A percentile compares a stretch with the other conserved stretches of the same genome.
Evolutionary conservation across 2,797 vertebrate genomes (phyloP).

Genomic region (Melanotaenia trifasciata): DNA sequence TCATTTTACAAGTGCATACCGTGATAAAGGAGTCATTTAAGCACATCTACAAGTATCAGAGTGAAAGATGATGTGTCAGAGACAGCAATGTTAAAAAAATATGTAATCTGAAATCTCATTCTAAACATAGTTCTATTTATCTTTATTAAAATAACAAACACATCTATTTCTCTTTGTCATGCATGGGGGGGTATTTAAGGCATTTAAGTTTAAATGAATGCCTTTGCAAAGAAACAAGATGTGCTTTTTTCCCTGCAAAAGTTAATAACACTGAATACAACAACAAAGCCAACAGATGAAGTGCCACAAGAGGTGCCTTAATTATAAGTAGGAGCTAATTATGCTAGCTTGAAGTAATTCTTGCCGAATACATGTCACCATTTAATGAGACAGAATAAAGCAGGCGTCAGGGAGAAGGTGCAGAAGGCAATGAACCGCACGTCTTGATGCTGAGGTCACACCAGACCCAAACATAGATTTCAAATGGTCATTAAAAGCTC

Average conservation of each 20-base stretch:
- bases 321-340: slow-evolving; percentile 74
- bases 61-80: slow-evolving; percentile 51
- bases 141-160: slow-evolving; percentile 8
- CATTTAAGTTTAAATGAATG: slow-evolving; percentile 23
- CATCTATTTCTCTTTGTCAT: not conserved
- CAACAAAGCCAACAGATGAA: slow-evolving; percentile 66
- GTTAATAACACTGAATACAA: slow-evolving; percentile 54
- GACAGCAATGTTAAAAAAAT: slow-evolving; percentile 9
- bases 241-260: slow-evolving; percentile 37
- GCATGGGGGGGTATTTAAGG: not conserved
- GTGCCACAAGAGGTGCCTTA: slow-evolving; percentile 63
- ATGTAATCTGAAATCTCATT: slow-evolving; percentile 15
- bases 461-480: slow-evolving; percentile 40
- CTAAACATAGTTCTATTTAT: not conserved
- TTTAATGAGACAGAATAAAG: slow-evolving; percentile 71
- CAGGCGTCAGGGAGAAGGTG: slow-evolving; percentile 42
- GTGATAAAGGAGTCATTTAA: slow-evolving; percentile 73
- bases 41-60: slow-evolving; percentile 27
- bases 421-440: slow-evolving; percentile 31
- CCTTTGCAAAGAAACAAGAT: slow-evolving; percentile 7
- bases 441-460: slow-evolving; percentile 39
- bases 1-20: slow-evolving; percentile 46
- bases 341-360: slow-evolving; percentile 62
- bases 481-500: slow-evolving; percentile 62
- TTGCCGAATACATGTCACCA: slow-evolving; percentile 49